phyloP scores from a whole-genome alignment of 2,113 vertebrate genomes.

The Mus pahari region DNA sequence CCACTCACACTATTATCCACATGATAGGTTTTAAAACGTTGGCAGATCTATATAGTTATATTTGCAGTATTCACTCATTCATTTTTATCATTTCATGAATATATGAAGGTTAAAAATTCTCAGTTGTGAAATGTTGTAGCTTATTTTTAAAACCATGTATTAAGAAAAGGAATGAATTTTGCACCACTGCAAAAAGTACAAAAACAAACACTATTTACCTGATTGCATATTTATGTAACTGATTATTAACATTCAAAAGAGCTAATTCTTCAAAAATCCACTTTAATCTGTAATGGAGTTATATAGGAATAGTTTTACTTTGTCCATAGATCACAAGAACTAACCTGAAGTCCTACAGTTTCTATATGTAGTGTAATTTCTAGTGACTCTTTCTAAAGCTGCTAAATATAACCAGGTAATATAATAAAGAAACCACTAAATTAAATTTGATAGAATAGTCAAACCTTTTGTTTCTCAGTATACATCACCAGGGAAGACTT shows the following conservation, averaged over 20 bases:
- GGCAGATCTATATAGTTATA: conserved; percentile 63
- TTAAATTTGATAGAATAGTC: conserved; percentile 36
- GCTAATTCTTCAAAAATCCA: background rate
- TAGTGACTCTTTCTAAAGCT: background rate
- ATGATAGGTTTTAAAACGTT: conserved; percentile 71
- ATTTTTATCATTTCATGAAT: conserved; percentile 68
- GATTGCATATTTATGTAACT: background rate
- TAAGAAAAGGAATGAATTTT: background rate
- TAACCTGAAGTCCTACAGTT: background rate
- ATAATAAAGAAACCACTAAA: background rate
- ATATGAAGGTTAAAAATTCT: background rate
- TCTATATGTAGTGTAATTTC: background rate
- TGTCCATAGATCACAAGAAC: background rate
- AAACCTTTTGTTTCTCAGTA: background rate
- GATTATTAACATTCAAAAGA: background rate
- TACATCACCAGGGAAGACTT: background rate
- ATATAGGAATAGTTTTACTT: background rate
- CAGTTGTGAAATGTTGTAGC: conserved; percentile 40
- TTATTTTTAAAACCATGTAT: conserved; percentile 2
- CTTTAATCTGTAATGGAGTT: background rate
- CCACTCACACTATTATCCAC: conserved; percentile 74
- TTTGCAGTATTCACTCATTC: conserved; percentile 60
- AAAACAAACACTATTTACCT: background rate
- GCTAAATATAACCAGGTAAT: background rate
- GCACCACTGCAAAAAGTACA: background rate